Base-by-base conservation (phyloP, 2,888 invertebrate species). In the Platycheirus albimanus region DNA sequence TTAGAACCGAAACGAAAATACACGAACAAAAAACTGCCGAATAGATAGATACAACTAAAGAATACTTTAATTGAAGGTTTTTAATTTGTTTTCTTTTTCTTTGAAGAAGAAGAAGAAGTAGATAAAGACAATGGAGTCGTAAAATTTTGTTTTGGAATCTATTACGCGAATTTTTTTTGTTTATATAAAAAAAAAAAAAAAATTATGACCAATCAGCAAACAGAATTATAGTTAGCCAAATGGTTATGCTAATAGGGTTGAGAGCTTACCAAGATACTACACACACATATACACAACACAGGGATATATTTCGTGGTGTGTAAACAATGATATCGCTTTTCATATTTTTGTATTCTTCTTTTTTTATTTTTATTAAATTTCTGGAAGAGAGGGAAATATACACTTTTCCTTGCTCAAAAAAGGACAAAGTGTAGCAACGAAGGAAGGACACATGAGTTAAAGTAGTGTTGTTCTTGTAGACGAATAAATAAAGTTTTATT, bases 381-480 rank as follows among this genome's bases (percentile, higher is more conserved):
- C 8, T 11, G 1, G 10, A 51, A 45, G 36, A 24, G 13, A 17
- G 52, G 36, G 33, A 28, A 56, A 24, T 24, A 13, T 11, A 24
- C 36, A 19, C 8, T 20, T 58, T 33, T 24, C 67, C 51, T 67
- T 52, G 75, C 33, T 67, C 49, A 36, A 51, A 36, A 56, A 70
- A 54, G 56, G 56, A 70, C 56, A 64, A 47, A 54, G 17, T 38
- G 13, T 28, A 13, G 8, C 54, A 56, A 13, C 38, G 19, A 36
- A 36, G 33, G 33, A n/a, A 30, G 30, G 51, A 51, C 15, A 56
- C 20, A 11, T 13, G 13, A 38, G 20, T 36, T 13, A n/a, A 4
- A 13, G 38, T 33, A 33, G n/a, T 13, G 3, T 13, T 3, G 38
- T 41, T 41, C 13, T 41, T 41, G 8, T 3, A 13, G 38, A 41